Base-by-base conservation (phyloP, 2,113 vertebrate species). In the Eulacestoma nigropectus region DNA sequence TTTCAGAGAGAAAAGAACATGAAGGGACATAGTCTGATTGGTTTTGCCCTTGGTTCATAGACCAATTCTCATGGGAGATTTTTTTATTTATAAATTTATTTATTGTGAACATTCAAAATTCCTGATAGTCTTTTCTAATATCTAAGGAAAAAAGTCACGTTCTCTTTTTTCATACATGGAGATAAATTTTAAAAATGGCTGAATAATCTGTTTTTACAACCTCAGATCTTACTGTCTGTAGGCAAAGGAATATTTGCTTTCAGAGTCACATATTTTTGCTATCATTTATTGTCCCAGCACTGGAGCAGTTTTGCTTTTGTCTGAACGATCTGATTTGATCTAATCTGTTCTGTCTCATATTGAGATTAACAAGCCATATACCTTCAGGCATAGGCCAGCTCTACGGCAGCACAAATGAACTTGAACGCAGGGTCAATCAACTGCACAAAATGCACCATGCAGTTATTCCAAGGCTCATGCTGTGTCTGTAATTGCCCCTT, bases 401-500 rank as follows among this genome's bases (percentile, higher is more conserved):
- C 96, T 97, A 92, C 11, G 27, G 89, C 79, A 95, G 95, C 92
- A 95, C 92, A 98, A 98, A 98, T 49, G 85, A 97, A 97, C 97
- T 97, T 97, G 95, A 98, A 90, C 97, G 97, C 3, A 92, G 97
- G 98, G 97, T 98, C 98, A 98, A 97, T 97, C 97, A 98, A 84
- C 95, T 97, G 97, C 97, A 94, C 89, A 95, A 89, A 98, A 97
- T 96, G 90, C 76, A 98, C 98, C 97, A 97, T 84, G 73, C 89
- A 95, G 95, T 97, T 97, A 96, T 97, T 97, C 92, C 81, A 97
- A 94, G 95, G 80, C 92, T 96, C 96, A 37, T 23, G 95, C 97
- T 98, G 98, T 83, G 97, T 95, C 96, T 97, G 33, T 98, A 98
- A 98, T 98, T 98, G 97, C 91, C 98, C 98, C 97, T 98, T 98